A percentile compares a stretch with the other conserved stretches of the same genome.
phyloP scores from a whole-genome alignment of 2,888 invertebrate genomes.

The Eupsilia transversa region DNA sequence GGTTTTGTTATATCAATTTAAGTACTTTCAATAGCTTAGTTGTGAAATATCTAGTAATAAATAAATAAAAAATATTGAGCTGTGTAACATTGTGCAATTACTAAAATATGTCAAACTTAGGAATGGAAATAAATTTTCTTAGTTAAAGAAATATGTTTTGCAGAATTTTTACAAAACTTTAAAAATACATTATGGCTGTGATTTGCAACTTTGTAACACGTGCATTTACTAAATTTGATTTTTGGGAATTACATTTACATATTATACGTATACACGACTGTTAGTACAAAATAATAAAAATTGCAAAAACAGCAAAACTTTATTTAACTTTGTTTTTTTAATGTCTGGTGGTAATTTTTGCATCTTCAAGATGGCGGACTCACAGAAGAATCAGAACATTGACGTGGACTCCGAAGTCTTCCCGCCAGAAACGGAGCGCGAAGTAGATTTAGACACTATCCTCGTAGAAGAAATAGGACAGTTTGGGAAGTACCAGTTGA shows the following conservation, averaged over 20 bases:
- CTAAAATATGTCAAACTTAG: background rate
- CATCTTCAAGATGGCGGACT: conserved; percentile 24
- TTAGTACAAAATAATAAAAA: background rate
- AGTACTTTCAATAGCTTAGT: too few relatives aligned
- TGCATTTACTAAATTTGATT: background rate
- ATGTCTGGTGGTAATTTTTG: background rate
- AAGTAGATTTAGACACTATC: conserved; percentile 79
- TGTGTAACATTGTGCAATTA: background rate
- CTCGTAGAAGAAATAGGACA: conserved; percentile 83
- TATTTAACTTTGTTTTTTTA: background rate
- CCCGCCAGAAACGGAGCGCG: conserved; percentile 25
- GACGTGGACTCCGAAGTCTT: conserved; percentile 11
- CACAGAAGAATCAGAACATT: conserved; percentile 19
- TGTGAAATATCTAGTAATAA: background rate
- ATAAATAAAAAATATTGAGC: background rate
- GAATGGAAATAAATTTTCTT: background rate
- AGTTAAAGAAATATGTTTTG: background rate
- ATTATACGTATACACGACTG: background rate
- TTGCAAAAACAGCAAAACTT: background rate
- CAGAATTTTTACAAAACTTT: background rate
- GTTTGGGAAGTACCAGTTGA: conserved; percentile 80
- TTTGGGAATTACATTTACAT: background rate
- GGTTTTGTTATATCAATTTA: background rate
- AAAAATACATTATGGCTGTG: background rate
- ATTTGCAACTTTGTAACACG: too few relatives aligned